Evolutionary conservation across 2,888 invertebrate species (phyloP).

Genomic region (Andrena marginata): DNA sequence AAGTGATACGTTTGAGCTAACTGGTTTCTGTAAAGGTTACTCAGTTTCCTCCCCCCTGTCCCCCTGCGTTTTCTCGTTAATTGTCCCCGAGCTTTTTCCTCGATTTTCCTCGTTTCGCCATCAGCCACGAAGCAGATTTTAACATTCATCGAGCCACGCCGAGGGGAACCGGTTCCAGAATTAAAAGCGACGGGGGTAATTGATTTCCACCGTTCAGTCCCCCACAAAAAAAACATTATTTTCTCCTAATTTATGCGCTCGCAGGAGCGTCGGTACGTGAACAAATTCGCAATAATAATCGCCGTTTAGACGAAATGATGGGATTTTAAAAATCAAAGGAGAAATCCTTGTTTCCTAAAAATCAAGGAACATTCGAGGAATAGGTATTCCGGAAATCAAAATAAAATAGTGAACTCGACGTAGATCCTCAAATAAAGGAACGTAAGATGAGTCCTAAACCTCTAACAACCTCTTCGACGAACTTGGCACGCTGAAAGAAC

Average conservation of each 20-base stretch:
- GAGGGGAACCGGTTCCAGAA: constrained; percentile 28
- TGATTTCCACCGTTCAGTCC: constrained; percentile 18
- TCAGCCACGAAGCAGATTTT: constrained; percentile 8
- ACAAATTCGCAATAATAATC: not conserved
- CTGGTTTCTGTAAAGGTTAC: not conserved
- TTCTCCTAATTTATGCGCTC: constrained; percentile 12
- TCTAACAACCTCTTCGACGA: too few species aligned
- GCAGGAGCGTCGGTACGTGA: not conserved
- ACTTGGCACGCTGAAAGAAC: too few species aligned
- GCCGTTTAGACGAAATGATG: not conserved
- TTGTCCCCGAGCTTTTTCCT: constrained; percentile 23
- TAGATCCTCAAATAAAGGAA: too few species aligned
- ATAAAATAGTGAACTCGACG: too few species aligned
- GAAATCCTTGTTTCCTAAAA: not conserved
- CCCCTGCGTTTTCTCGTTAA: constrained; percentile 18
- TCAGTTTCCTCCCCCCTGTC: not conserved
- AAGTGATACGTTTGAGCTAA: not conserved
- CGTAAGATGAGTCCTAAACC: too few species aligned
- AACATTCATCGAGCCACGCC: constrained; percentile 5
- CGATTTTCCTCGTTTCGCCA: constrained; percentile 34
- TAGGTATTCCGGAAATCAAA: too few species aligned
- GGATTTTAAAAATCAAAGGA: too few species aligned
- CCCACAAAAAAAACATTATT: constrained; percentile 16
- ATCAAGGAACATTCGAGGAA: not conserved
- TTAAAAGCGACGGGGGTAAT: constrained; percentile 1